phyloP scores from a whole-genome alignment of 2,113 vertebrate genomes.

The Tupaia chinensis region DNA sequence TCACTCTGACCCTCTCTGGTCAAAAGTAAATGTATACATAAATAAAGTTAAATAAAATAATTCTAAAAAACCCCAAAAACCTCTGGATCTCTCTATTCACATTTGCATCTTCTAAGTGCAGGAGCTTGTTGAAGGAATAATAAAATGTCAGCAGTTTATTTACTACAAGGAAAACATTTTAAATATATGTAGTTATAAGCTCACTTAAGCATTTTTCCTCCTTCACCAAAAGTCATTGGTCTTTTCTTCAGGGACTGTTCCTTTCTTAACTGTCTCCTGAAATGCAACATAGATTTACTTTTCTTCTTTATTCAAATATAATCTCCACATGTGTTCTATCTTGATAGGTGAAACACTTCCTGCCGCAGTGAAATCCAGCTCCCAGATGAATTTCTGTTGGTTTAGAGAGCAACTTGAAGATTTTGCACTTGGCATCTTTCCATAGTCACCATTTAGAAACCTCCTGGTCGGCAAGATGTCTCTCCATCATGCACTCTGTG shows the following conservation, averaged over 20 bases:
- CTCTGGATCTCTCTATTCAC: neutral
- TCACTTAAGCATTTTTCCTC: constrained; percentile 59
- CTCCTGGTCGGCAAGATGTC: constrained; percentile 56
- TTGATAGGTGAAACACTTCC: constrained; percentile 55
- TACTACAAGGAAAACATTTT: constrained; percentile 24
- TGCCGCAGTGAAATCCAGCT: constrained; percentile 33
- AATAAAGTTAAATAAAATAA: too few relatives aligned
- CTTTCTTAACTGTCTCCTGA: constrained; percentile 29
- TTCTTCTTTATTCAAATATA: constrained; percentile 44
- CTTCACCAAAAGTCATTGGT: constrained; percentile 26
- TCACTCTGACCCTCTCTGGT: neutral
- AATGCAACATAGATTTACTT: constrained; percentile 21
- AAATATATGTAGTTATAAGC: constrained; percentile 26
- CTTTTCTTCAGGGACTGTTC: constrained; percentile 27
- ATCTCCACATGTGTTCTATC: constrained; percentile 10
- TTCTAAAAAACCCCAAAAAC: too few relatives aligned
- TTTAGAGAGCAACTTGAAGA: constrained; percentile 59
- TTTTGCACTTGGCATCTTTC: constrained; percentile 64
- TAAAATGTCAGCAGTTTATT: constrained; percentile 44
- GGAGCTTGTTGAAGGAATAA: constrained; percentile 37
- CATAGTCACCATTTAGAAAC: constrained; percentile 72
- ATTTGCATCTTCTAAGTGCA: neutral
- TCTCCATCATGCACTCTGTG: constrained; percentile 26
- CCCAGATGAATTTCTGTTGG: constrained; percentile 52
- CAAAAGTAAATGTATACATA: too few relatives aligned